Evolutionary conservation across 2,113 vertebrate genomes (phyloP), one percentile per base, ranked within the genome.

Genomic region (Catagonus wagneri): DNA sequence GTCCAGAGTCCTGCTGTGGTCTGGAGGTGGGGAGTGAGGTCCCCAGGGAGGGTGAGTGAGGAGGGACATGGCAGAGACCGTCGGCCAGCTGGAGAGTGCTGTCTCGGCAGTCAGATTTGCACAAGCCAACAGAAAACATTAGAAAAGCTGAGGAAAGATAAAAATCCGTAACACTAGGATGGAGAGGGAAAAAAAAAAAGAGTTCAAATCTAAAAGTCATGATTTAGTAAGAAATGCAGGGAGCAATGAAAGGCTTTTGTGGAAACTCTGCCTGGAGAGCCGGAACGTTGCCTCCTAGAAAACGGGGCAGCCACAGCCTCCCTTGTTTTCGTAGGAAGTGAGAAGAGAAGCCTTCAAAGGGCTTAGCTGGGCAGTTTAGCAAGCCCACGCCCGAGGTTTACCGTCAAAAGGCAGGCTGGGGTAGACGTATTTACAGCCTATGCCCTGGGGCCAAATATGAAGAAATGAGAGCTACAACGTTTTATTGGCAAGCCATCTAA

Each of bases 401-500:
- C 44, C 72, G 20, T 34, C 72, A 20, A 54, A 88, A 79, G 39
- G 23, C 68, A 71, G 25, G 10, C 34, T 54, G n/a, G 25, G 50
- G 39, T n/a, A 65, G n/a, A 72, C 50, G 39, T 72, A 83, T 90
- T 89, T 68, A 36, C 11, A 86, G 58, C 68, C 44, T 60, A 13
- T 19, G 34, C 3, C 60, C 16, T 8, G 3, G 39, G 25, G 25
- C 71, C 79, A 84, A 60, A 34, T 81, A 63, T 20, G 85, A 87
- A 92, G 50, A 94, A 89, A 91, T 54, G 52, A 44, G 44, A 81
- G 58, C 81, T 69, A 74, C 50, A n/a, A 39, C 23, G 50, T 23
- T 89, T 85, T 72, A 68, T 61, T 83, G 75, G n/a, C 58, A 90
- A 89, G 60, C 44, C 81, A 52, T 23, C 19, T 66, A 83, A 84